phyloP scores from a whole-genome alignment of 2,797 vertebrate species.

The Tapera naevia region DNA sequence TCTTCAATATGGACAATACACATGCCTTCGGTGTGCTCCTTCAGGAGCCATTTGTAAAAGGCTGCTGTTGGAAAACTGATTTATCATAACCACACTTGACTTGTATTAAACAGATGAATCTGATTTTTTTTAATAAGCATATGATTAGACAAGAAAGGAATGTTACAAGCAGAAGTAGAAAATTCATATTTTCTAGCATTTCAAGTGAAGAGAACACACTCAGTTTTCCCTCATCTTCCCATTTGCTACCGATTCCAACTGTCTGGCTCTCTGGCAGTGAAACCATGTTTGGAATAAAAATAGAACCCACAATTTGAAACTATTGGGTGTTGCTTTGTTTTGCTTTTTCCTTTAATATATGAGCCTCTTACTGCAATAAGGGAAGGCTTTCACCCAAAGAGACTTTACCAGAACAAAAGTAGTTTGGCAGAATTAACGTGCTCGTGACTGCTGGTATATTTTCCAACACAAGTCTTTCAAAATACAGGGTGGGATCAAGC shows the following conservation, averaged over 20 bases:
- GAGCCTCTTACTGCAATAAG: background rate
- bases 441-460: background rate
- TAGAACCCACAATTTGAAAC: background rate
- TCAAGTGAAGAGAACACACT: background rate
- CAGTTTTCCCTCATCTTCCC: background rate
- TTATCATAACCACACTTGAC: background rate
- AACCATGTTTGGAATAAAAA: conserved; percentile 10
- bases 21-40: background rate
- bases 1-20: background rate
- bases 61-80: background rate
- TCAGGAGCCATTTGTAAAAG: background rate
- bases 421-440: background rate
- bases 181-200: background rate
- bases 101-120: background rate
- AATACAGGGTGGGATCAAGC: background rate
- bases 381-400: background rate
- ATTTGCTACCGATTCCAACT: background rate
- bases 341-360: background rate
- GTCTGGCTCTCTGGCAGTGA: background rate
- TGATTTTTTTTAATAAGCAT: background rate
- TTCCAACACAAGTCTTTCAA: background rate
- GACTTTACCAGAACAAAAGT: background rate
- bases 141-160: background rate
- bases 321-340: background rate
- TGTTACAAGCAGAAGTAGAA: background rate